phyloP scores from a whole-genome alignment of 2,888 invertebrate species.

The Nezara viridula region DNA sequence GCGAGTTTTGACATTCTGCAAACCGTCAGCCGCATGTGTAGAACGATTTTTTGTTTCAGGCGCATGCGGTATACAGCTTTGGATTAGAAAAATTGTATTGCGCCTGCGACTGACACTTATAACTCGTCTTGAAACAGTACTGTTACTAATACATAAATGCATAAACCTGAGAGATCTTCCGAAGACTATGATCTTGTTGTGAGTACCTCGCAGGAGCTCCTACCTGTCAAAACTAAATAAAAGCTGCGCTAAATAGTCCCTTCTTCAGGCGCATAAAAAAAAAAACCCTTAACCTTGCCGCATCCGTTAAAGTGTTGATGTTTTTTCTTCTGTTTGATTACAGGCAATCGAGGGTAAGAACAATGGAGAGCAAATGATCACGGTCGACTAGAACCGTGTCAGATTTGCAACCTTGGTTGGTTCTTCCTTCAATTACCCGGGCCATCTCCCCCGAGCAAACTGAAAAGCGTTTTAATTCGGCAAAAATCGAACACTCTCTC shows the following conservation, averaged over 20 bases:
- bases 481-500: slow-evolving; percentile 7
- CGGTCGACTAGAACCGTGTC: slow-evolving; percentile 7
- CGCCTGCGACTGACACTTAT: no score
- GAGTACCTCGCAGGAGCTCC: background rate
- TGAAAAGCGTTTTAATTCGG: slow-evolving; percentile 17
- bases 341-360: background rate
- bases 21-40: no score
- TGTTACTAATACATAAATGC: no score
- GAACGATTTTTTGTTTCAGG: no score
- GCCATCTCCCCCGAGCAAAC: background rate
- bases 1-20: no score
- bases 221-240: background rate
- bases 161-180: background rate
- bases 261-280: background rate
- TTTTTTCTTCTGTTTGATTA: slow-evolving; percentile 38
- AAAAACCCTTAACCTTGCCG: slow-evolving; percentile 26
- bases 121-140: no score
- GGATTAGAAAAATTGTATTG: no score
- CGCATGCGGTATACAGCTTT: no score
- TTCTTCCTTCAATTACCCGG: background rate
- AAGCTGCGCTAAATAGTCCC: background rate
- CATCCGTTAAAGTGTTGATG: slow-evolving; percentile 27
- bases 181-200: no score
- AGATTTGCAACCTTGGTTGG: background rate
- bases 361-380: slow-evolving; percentile 28